These are phyloP conservation scores for Heterohyrax brucei DNA, from an alignment of 2,797 vertebrate genomes.

Conservation along the genomic window DNA sequence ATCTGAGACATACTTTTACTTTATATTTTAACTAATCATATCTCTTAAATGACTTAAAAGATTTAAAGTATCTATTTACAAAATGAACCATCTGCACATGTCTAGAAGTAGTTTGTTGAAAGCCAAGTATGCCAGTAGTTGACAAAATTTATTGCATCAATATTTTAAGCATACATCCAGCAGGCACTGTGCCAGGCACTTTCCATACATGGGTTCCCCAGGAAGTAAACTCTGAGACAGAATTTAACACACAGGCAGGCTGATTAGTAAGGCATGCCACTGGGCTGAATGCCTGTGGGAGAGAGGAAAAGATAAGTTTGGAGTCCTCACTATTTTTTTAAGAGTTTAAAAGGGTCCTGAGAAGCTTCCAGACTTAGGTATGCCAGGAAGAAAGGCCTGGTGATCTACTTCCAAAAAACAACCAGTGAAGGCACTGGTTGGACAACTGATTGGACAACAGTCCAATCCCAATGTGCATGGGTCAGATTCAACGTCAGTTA, in stretches of 20 bases:
- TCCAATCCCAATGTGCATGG: too few relatives aligned
- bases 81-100: background rate
- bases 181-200: background rate
- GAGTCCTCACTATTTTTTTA: background rate
- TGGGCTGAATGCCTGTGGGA: conserved; percentile 1
- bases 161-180: background rate
- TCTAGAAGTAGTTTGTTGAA: conserved; percentile 59
- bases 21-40: conserved; percentile 27
- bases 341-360: conserved; percentile 36
- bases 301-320: background rate
- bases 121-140: conserved; percentile 17
- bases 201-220: conserved; percentile 20
- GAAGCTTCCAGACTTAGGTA: too few relatives aligned
- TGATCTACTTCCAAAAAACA: too few relatives aligned
- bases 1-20: conserved; percentile 39
- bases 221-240: background rate
- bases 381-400: too few relatives aligned
- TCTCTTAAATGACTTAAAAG: conserved; percentile 17
- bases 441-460: too few relatives aligned
- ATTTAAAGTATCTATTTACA: conserved; percentile 48
- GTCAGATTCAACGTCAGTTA: too few relatives aligned
- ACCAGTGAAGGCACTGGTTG: too few relatives aligned
- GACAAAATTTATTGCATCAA: conserved; percentile 27
- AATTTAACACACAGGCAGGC: background rate
- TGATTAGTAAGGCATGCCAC: background rate